A percentile compares a stretch with the other conserved stretches of the same genome.
Conservation (phyloP, 2,797 vertebrate species). For the Myotis myotis region DNA sequence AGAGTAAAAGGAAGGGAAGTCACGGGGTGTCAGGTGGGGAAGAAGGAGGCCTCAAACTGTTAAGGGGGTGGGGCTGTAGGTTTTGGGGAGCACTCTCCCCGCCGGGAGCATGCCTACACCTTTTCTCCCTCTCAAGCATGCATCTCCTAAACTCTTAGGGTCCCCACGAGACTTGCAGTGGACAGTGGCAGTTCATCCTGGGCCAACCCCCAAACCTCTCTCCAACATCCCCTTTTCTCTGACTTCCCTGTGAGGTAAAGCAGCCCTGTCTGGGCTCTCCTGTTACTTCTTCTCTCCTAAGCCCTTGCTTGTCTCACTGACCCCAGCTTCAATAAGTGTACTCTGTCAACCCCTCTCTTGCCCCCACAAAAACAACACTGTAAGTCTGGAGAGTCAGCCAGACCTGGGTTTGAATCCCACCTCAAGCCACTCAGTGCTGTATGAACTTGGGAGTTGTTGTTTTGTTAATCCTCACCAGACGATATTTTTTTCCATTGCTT, state of each 20-base stretch:
- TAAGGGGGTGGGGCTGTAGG: not conserved
- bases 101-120: too few relatives aligned
- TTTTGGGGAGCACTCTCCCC: not conserved
- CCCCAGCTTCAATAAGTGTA: not conserved
- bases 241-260: not conserved
- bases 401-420: not conserved
- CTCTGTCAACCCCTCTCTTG: not conserved
- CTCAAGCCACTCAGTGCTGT: not conserved
- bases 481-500: not conserved
- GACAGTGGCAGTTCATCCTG: not conserved
- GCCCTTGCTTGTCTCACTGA: not conserved
- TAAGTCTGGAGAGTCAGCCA: not conserved
- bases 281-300: not conserved
- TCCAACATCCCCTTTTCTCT: not conserved
- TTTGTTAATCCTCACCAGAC: not conserved
- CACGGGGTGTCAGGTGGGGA: not conserved
- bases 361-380: not conserved
- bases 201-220: not conserved
- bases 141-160: not conserved
- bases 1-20: not conserved
- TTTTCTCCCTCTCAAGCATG: not conserved
- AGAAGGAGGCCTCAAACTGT: not conserved
- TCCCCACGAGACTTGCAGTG: not conserved
- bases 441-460: not conserved
- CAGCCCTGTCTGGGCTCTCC: not conserved